Evolutionary conservation across 2,797 vertebrate species (phyloP), one percentile per base, ranked within the genome.

Genomic region (Siniperca obscura): DNA sequence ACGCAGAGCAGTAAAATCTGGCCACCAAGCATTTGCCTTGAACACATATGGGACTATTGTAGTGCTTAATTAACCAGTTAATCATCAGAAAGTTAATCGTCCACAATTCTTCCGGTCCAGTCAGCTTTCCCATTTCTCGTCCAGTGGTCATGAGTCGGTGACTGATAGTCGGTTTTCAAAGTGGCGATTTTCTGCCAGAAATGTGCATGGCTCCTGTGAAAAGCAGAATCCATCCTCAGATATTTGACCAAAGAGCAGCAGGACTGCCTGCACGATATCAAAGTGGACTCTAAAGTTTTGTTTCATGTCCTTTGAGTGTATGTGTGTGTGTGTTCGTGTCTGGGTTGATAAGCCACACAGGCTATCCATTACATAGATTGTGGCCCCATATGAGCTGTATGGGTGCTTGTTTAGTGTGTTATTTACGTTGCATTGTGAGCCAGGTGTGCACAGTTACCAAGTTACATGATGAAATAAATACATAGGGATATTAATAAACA

Each of bases 371-470:
- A 64, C 60, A 81, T 59, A 55, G 55, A 82, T 12, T 27, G 34
- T 59, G 48, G 67, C 66, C 74, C 62, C 61, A 62, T 70, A 21
- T 72, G 61, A 89, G 68, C 78, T 30, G 25, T 64, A 59, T 70
- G 68, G 25, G 44, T 67, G 8, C 2, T 2, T 22, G 30, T 81
- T 64, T 30, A 25, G 46, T 34, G 52, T 53, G 61, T 76, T 89
- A 69, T 90, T 91, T 86, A 89, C 77, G 59, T 34, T 72, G 48
- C 67, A 67, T 42, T 74, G 52, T 27, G 48, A 59, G 16, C 67
- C 36, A 53, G 44, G 38, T 68, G 81, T 84, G 65, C 84, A 62
- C 62, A 78, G 76, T 90, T 90, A 90, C 87, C 38, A 71, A 62
- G 67, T 57, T 30, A n/a, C 48, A 11, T 40, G 46, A 66, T 76